Conservation (phyloP, 2,113 vertebrate genomes). For the Gymnogyps californianus region DNA sequence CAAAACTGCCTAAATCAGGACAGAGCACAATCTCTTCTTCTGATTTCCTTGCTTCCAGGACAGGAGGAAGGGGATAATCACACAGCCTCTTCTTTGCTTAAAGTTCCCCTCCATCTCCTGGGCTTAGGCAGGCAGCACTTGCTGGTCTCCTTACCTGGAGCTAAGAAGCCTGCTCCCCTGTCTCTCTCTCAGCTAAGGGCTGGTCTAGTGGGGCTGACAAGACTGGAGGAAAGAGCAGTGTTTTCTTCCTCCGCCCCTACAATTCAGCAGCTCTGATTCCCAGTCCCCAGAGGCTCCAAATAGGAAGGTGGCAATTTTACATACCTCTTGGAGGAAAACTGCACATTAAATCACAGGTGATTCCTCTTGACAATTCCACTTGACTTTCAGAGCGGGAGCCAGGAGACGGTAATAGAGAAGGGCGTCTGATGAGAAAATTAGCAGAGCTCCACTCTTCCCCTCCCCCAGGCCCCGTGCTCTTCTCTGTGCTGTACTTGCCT, state of each 20-base stretch:
- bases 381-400: conserved; percentile 55
- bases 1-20: neutral
- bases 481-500: neutral
- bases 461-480: neutral
- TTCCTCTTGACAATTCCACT: conserved; percentile 56
- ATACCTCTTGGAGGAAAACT: neutral
- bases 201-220: neutral
- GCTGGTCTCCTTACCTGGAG: neutral
- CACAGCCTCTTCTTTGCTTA: accelerated
- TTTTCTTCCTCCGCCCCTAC: neutral
- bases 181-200: neutral
- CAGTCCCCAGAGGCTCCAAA: neutral
- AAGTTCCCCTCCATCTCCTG: neutral
- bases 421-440: conserved; percentile 50
- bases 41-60: neutral
- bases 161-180: neutral
- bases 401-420: conserved; percentile 6
- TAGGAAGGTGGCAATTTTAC: conserved; percentile 14
- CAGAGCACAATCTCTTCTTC: neutral
- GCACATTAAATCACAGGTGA: conserved; percentile 55
- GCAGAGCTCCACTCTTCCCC: neutral
- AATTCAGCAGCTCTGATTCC: conserved; percentile 7
- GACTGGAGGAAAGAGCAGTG: neutral
- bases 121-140: neutral
- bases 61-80: neutral